Percentiles rank a stretch among this genome's conserved stretches.
Evolutionary conservation across 2,797 vertebrate genomes (phyloP).

Genomic region (Pangasius sanitwongsei): DNA sequence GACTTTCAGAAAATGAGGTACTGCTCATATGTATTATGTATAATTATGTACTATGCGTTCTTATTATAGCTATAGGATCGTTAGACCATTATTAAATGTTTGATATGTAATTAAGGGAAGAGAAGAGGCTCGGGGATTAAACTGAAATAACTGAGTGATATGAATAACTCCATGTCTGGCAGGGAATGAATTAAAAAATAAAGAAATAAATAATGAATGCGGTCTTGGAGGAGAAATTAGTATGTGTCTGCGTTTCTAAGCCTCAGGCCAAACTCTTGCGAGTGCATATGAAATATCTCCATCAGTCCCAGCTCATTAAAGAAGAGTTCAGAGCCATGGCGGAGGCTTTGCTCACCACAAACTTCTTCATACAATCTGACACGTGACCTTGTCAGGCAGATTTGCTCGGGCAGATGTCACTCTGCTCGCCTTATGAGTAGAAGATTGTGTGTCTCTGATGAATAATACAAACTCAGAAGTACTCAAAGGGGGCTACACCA

Average conservation of each 20-base stretch:
- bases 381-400: conserved; percentile 53
- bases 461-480: background rate
- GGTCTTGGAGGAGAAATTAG: conserved; percentile 43
- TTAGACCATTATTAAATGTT: conserved; percentile 24
- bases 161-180: conserved; percentile 29
- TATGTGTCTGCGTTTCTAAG: conserved; percentile 46
- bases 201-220: conserved; percentile 38
- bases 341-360: conserved; percentile 30
- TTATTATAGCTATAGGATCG: conserved; percentile 11
- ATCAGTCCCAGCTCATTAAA: conserved; percentile 53
- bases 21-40: background rate
- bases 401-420: conserved; percentile 50
- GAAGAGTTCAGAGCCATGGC: conserved; percentile 36
- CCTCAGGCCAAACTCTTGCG: conserved; percentile 47
- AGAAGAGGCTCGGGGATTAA: conserved; percentile 14
- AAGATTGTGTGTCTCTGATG: conserved; percentile 17
- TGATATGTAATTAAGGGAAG: conserved; percentile 30
- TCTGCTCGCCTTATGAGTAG: conserved; percentile 34
- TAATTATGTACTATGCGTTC: background rate
- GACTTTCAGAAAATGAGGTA: background rate
- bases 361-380: conserved; percentile 42
- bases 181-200: conserved; percentile 38
- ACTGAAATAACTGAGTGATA: conserved; percentile 41
- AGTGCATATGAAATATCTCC: conserved; percentile 49
- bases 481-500: background rate